Conservation (phyloP, 1,140 invertebrate species). For the Conus ventricosus region DNA sequence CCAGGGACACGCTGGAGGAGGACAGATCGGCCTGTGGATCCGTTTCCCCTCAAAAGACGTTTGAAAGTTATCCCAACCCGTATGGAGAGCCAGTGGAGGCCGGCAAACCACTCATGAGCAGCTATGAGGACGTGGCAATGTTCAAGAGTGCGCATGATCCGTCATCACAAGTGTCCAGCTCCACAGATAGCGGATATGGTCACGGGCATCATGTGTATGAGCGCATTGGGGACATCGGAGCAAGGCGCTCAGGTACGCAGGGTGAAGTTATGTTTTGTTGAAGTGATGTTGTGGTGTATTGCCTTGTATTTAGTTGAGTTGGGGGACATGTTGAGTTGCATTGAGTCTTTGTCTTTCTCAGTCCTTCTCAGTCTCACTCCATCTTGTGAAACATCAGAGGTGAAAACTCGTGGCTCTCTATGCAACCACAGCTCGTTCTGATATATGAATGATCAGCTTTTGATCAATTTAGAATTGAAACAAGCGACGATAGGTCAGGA, state of each 20-base stretch:
- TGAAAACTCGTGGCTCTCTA: too few relatives aligned
- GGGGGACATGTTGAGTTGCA: too few relatives aligned
- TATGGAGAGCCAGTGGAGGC: conserved; percentile 52
- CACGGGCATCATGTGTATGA: conserved; percentile 66
- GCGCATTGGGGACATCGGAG: conserved; percentile 50
- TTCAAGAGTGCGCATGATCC: conserved; percentile 66
- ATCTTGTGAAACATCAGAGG: too few relatives aligned
- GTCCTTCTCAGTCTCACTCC: too few relatives aligned
- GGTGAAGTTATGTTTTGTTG: neutral
- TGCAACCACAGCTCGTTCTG: too few relatives aligned
- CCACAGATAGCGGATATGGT: conserved; percentile 71
- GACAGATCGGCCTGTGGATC: neutral
- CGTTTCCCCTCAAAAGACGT: conserved; percentile 26
- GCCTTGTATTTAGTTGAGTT: too few relatives aligned
- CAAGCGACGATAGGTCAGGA: too few relatives aligned
- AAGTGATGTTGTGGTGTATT: neutral
- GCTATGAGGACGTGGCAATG: conserved; percentile 67
- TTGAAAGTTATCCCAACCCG: conserved; percentile 42
- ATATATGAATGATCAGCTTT: too few relatives aligned
- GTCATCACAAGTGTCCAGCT: conserved; percentile 70
- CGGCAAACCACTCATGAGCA: conserved; percentile 48
- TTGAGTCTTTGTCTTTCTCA: too few relatives aligned
- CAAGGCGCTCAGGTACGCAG: conserved; percentile 58
- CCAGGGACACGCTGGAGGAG: neutral
- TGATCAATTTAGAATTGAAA: too few relatives aligned